Base-by-base conservation (phyloP, 2,888 invertebrate species). In the Idaea dimidiata region DNA sequence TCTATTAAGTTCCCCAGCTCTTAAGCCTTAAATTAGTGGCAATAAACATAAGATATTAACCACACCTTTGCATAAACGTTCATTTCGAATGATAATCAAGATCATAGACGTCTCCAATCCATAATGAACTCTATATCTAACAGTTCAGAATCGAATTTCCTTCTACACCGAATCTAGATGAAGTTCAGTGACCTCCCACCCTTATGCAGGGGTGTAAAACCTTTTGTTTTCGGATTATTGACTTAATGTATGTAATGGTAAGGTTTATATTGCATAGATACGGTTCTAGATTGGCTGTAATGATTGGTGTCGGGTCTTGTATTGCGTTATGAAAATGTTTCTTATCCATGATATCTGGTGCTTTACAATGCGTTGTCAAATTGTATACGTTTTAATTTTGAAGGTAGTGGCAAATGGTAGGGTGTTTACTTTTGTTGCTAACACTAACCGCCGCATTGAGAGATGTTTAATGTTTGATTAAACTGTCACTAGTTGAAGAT, bases 161-260 rank as follows among this genome's bases (percentile, higher is more conserved):
- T 64, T 54, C 67, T 60, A 59, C 16, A 18, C 5, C 17, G 64
- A 8, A 17, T 61, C 60, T 61, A 64, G 70, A 66, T 62, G 57
- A 63, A 65, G 79, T 76, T 82, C 82, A 73, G 59, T 78, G 82
- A 83, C 79, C 86, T 75, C 68, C 65, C 71, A 75, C 76, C 84
- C 82, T 78, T 76, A 71, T 66, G 66, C 68, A 79, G 73, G 86
- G 84, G 83, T 81, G 81, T 74, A 72, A 78, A 73, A 70, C 43
- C 78, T 72, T 83, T 86, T 86, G 84, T 86, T 84, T 73, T 72
- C 63, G 74, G 76, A 75, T 78, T 80, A 80, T 80, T 76, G 79
- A 77, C 75, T 56, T 17, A n/a, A 78, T 72, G 75, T 73, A 72
- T 63, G 73, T 76, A 75, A 77, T 80, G 79, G 80, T 76, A 79